Evolutionary conservation across 1,140 invertebrate species (phyloP).

Genomic region (Drosophila serrata): DNA sequence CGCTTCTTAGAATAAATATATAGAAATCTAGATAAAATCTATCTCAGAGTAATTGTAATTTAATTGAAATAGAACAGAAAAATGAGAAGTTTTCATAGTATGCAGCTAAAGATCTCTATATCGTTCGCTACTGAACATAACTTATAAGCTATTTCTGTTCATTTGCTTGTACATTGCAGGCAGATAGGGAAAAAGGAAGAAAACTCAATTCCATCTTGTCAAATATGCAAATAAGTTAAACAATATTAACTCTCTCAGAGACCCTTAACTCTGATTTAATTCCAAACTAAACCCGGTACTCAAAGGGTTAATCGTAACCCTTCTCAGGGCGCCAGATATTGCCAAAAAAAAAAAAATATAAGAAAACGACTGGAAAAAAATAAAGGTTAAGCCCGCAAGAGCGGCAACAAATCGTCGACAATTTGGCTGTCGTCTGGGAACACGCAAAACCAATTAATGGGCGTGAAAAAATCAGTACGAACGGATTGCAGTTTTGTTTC

Average conservation of each 20-base stretch:
- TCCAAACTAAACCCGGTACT: too few species aligned
- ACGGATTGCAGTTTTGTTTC: slow-evolving; percentile 70
- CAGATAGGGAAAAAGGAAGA: background rate
- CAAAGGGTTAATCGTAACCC: slow-evolving; percentile 33
- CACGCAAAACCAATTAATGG: slow-evolving; percentile 84
- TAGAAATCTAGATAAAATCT: too few species aligned
- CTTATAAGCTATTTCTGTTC: background rate
- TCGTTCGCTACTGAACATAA: too few species aligned
- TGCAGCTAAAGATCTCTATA: too few species aligned
- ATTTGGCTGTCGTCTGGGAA: slow-evolving; percentile 75
- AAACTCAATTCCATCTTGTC: background rate
- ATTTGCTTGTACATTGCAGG: background rate
- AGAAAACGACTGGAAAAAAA: slow-evolving; percentile 1
- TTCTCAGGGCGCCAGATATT: slow-evolving; percentile 54
- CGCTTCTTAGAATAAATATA: too few species aligned
- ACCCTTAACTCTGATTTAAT: background rate
- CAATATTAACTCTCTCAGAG: background rate
- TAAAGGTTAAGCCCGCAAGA: slow-evolving; percentile 32
- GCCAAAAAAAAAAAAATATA: slow-evolving; percentile 45
- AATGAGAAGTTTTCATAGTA: too few species aligned
- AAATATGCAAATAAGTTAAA: background rate
- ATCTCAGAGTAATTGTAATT: too few species aligned
- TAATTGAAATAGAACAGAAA: background rate
- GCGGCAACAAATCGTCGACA: slow-evolving; percentile 77
- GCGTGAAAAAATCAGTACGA: slow-evolving; percentile 75